These are phyloP conservation scores for Perizoma affinitatum DNA, from an alignment of 2,888 invertebrate genomes.

Conservation along the genomic window DNA sequence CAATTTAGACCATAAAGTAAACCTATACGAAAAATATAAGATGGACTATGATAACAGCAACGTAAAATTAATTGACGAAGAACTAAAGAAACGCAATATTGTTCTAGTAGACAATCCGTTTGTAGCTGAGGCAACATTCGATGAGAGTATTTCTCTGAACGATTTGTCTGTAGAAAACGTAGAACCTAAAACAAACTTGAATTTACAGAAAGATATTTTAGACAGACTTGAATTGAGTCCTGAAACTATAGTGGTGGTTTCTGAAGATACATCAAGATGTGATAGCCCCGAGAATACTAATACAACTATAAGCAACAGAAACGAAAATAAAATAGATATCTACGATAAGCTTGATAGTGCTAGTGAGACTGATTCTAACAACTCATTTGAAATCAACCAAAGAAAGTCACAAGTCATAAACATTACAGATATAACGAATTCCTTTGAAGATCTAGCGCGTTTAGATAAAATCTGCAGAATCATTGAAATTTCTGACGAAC, in stretches of 20 bases:
- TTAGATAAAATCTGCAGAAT: constrained; percentile 76
- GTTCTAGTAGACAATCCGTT: constrained; percentile 33
- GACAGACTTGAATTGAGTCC: constrained; percentile 29
- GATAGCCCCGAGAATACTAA: constrained; percentile 41
- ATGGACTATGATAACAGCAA: constrained; percentile 18
- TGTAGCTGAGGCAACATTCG: constrained; percentile 15
- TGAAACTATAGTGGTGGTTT: constrained; percentile 23
- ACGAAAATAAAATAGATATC: constrained; percentile 55
- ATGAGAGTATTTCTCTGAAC: constrained; percentile 7
- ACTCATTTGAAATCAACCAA: constrained; percentile 65
- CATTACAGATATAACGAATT: constrained; percentile 66
- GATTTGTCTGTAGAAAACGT: constrained; percentile 9
- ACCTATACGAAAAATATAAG: constrained; percentile 18
- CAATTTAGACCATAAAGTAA: constrained; percentile 5
- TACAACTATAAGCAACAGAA: constrained; percentile 43
- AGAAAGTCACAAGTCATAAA: constrained; percentile 70
- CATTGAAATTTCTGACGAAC: constrained; percentile 78
- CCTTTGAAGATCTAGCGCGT: constrained; percentile 66
- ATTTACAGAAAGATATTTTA: constrained; percentile 31
- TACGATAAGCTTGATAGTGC: constrained; percentile 75
- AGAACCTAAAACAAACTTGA: constrained; percentile 19
- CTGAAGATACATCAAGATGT: constrained; percentile 40
- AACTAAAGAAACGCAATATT: constrained; percentile 48
- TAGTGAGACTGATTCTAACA: constrained; percentile 66
- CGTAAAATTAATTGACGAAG: constrained; percentile 41